phyloP scores from a whole-genome alignment of 1,140 invertebrate genomes.

The Probaryconus sp. region DNA sequence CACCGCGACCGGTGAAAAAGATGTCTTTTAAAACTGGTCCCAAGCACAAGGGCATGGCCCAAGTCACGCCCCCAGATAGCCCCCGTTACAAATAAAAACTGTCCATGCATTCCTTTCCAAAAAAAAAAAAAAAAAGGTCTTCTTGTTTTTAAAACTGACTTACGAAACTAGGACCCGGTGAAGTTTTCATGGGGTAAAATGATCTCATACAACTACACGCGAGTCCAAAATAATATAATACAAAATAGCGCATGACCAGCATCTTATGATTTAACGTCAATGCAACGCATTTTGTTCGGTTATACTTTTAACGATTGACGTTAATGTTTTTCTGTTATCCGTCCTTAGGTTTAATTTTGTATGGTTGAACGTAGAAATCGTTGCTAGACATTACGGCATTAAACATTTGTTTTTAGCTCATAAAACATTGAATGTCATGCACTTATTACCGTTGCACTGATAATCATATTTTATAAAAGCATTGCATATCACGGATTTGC shows the following conservation, averaged over 20 bases:
- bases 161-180: too few relatives aligned
- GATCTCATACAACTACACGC: too few relatives aligned
- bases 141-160: too few relatives aligned
- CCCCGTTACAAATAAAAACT: constrained; percentile 74
- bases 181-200: too few relatives aligned
- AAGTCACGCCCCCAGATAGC: constrained; percentile 76
- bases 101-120: not conserved
- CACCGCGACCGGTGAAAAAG: constrained; percentile 79
- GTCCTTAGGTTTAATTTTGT: constrained; percentile 77
- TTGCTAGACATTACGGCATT: constrained; percentile 32
- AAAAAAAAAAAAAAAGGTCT: not conserved
- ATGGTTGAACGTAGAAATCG: constrained; percentile 62
- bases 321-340: constrained; percentile 74
- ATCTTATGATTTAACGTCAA: too few relatives aligned
- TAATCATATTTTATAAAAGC: not conserved
- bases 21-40: constrained; percentile 77
- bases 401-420: constrained; percentile 53
- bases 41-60: constrained; percentile 70
- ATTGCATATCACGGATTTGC: too few relatives aligned
- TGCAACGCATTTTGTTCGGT: not conserved
- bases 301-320: constrained; percentile 54
- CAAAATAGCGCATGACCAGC: too few relatives aligned
- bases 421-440: constrained; percentile 12
- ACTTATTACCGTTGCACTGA: constrained; percentile 62
- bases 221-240: too few relatives aligned